phyloP scores from a whole-genome alignment of 2,113 vertebrate genomes.

The Serilophus lunatus region DNA sequence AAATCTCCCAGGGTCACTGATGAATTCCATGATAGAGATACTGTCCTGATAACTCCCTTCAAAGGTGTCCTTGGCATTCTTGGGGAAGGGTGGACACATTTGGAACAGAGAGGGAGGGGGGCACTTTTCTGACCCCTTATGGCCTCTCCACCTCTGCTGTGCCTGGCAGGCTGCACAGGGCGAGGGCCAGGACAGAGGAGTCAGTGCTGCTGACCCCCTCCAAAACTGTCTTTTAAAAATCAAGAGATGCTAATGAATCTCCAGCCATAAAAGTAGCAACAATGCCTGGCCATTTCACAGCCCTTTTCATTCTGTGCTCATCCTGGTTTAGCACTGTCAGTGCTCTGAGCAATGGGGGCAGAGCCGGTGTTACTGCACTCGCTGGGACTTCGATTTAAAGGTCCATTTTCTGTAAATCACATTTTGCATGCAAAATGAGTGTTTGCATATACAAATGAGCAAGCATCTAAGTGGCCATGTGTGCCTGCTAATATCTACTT shows the following conservation, averaged over 20 bases:
- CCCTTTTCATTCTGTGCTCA: background rate
- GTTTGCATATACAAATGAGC: slow-evolving; percentile 48
- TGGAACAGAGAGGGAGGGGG: background rate
- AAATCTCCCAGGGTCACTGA: background rate
- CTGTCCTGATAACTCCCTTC: background rate
- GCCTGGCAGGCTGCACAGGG: background rate
- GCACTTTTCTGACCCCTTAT: fast-evolving
- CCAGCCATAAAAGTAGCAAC: background rate
- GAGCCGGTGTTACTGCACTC: background rate
- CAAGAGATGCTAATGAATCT: background rate
- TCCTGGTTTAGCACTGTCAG: background rate
- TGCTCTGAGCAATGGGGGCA: background rate
- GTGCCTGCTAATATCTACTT: background rate
- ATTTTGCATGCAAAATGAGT: slow-evolving; percentile 22
- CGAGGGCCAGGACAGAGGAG: background rate
- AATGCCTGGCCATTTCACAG: background rate
- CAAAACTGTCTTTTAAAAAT: background rate
- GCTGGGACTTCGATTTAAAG: background rate
- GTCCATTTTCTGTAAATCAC: slow-evolving; percentile 1
- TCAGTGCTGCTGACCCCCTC: background rate
- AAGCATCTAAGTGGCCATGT: slow-evolving; percentile 21
- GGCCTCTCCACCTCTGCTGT: background rate
- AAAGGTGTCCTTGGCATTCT: background rate
- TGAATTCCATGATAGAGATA: background rate
- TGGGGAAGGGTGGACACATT: fast-evolving